Evolutionary conservation across 2,888 invertebrate genomes (phyloP).

Genomic region (Stratiomys singularior): DNA sequence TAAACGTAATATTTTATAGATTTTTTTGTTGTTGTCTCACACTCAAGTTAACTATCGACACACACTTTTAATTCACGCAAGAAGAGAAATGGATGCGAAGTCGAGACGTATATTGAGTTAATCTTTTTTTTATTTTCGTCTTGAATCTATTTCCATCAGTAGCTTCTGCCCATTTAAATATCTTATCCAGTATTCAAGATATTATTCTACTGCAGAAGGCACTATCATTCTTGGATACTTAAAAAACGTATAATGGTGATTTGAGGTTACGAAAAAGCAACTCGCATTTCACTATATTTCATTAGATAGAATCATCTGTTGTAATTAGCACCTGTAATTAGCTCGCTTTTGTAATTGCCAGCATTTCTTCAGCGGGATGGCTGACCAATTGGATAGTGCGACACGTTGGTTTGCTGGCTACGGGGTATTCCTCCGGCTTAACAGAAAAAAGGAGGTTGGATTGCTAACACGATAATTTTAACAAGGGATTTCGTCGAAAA

Average conservation of each 20-base stretch:
- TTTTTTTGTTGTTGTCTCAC: no score
- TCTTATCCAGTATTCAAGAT: not conserved
- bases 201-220: no score
- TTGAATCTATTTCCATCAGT: no score
- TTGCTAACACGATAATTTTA: no score
- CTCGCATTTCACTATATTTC: slow-evolving; percentile 22
- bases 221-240: no score
- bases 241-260: slow-evolving; percentile 24
- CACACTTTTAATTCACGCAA: no score
- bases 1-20: no score
- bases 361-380: not conserved
- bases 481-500: no score
- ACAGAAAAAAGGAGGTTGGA: not conserved
- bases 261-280: slow-evolving; percentile 29
- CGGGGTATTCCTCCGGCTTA: not conserved
- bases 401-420: slow-evolving; percentile 1
- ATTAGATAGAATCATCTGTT: slow-evolving; percentile 35
- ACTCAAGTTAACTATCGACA: no score
- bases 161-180: not conserved
- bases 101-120: no score
- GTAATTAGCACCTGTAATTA: slow-evolving; percentile 50
- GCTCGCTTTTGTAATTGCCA: slow-evolving; percentile 29
- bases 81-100: no score
- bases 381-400: not conserved
- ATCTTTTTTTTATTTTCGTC: no score